phyloP scores from a whole-genome alignment of 2,888 invertebrate genomes.

The Oligia latruncula region DNA sequence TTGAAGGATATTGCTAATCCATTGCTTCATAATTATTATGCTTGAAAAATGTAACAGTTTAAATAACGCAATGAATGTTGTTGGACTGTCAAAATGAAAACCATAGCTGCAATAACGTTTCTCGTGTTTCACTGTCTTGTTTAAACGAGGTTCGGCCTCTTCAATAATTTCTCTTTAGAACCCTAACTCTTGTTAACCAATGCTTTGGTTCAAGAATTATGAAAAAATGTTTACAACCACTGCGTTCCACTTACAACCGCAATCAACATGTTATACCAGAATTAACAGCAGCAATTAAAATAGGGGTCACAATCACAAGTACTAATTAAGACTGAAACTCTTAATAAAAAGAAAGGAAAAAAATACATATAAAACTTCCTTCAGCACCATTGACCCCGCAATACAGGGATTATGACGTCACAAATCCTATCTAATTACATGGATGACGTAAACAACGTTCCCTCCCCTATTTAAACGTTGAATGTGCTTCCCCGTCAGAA shows the following conservation, averaged over 20 bases:
- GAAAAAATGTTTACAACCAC: slow-evolving; percentile 11
- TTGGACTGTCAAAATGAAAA: too few species aligned
- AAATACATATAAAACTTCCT: slow-evolving; percentile 15
- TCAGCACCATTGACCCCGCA: slow-evolving; percentile 67
- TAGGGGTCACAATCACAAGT: slow-evolving; percentile 20
- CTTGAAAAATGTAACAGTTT: too few species aligned
- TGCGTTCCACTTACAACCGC: slow-evolving; percentile 18
- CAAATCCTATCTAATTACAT: slow-evolving; percentile 69
- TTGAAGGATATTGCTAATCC: too few species aligned
- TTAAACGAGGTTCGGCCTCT: background rate
- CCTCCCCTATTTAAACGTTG: slow-evolving; percentile 85
- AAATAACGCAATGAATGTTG: too few species aligned
- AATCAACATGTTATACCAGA: slow-evolving; percentile 34
- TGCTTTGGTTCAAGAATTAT: background rate
- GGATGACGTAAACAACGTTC: slow-evolving; percentile 80
- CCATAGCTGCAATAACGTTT: background rate
- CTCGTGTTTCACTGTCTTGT: background rate
- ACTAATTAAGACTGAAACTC: slow-evolving; percentile 50
- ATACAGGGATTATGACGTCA: slow-evolving; percentile 62
- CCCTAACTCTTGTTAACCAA: background rate
- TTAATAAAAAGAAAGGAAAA: slow-evolving; percentile 34
- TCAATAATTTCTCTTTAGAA: background rate
- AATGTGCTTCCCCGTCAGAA: slow-evolving; percentile 82
- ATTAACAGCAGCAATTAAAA: slow-evolving; percentile 43
- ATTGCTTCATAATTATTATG: too few species aligned